A percentile compares a stretch with the other conserved stretches of the same genome.
Conservation (phyloP, 2,797 vertebrate genomes). For the Siniperca scherzeri region DNA sequence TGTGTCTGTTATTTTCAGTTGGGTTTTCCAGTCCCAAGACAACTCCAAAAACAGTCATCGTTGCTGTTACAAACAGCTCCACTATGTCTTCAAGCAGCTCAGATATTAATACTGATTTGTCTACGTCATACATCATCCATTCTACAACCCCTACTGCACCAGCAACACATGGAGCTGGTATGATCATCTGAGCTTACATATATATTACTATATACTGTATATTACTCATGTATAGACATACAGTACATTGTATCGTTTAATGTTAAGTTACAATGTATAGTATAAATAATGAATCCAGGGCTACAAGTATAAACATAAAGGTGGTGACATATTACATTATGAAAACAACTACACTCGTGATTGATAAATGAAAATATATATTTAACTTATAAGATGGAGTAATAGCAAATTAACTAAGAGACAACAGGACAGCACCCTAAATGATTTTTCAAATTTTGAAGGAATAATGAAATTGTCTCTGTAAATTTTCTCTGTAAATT, state of each 20-base stretch:
- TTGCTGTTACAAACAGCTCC: neutral
- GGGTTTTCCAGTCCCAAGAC: neutral
- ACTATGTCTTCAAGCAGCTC: neutral
- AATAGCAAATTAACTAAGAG: neutral
- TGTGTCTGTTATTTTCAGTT: conserved; percentile 7
- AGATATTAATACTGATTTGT: neutral
- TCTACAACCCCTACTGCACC: neutral
- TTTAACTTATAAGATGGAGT: neutral
- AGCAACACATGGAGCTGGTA: conserved; percentile 9
- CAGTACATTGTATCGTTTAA: neutral
- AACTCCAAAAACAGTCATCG: neutral
- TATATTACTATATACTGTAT: too few species aligned
- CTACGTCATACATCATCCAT: neutral
- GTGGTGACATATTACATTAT: neutral
- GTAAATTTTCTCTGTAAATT: too few species aligned
- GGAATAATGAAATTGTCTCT: too few species aligned
- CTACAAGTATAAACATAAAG: neutral
- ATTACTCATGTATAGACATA: neutral
- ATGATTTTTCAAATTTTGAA: too few species aligned
- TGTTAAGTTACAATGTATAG: neutral
- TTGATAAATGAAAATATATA: neutral
- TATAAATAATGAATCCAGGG: too few species aligned
- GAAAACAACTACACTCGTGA: neutral
- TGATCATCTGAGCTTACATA: neutral
- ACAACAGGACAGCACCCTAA: neutral